Conservation (phyloP, 2,888 invertebrate species). For the Desoria tigrina region DNA sequence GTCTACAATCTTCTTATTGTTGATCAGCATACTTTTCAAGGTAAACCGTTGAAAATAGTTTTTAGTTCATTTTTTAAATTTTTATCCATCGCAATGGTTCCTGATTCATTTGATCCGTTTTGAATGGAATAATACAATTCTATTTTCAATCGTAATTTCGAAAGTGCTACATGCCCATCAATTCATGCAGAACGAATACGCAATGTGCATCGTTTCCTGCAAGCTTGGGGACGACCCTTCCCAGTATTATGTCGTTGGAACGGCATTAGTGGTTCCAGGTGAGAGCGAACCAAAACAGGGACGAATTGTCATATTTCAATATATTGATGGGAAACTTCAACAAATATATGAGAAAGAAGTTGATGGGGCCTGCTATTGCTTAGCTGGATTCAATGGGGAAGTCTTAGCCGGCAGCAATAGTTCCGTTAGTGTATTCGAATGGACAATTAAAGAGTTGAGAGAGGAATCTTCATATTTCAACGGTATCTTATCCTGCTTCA, state of each 20-base stretch:
- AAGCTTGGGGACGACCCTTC: constrained; percentile 87
- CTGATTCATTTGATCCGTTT: too few relatives aligned
- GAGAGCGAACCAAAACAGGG: constrained; percentile 95
- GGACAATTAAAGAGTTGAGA: constrained; percentile 94
- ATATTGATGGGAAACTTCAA: constrained; percentile 74
- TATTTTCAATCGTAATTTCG: constrained; percentile 37
- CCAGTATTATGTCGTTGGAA: constrained; percentile 92
- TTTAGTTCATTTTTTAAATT: constrained; percentile 3
- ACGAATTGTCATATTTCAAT: constrained; percentile 85
- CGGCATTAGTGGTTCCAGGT: constrained; percentile 89
- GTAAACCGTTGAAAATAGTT: constrained; percentile 54
- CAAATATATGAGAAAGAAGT: constrained; percentile 94
- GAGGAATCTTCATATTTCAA: constrained; percentile 97
- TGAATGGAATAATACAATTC: neutral
- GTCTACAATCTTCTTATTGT: constrained; percentile 86
- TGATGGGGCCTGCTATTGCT: constrained; percentile 89
- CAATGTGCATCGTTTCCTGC: constrained; percentile 85
- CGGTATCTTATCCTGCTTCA: constrained; percentile 88
- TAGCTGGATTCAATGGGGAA: constrained; percentile 94
- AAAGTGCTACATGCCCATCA: constrained; percentile 94
- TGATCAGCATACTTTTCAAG: constrained; percentile 95
- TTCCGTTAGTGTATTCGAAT: constrained; percentile 93
- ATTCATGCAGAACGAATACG: constrained; percentile 85
- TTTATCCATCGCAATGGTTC: too few relatives aligned
- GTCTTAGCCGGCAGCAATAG: constrained; percentile 94